A percentile compares a stretch with the other conserved stretches of the same genome.
Conservation (phyloP, 53 echinoderm and acorn worm genomes). For the Hippasteria phrygiana region DNA sequence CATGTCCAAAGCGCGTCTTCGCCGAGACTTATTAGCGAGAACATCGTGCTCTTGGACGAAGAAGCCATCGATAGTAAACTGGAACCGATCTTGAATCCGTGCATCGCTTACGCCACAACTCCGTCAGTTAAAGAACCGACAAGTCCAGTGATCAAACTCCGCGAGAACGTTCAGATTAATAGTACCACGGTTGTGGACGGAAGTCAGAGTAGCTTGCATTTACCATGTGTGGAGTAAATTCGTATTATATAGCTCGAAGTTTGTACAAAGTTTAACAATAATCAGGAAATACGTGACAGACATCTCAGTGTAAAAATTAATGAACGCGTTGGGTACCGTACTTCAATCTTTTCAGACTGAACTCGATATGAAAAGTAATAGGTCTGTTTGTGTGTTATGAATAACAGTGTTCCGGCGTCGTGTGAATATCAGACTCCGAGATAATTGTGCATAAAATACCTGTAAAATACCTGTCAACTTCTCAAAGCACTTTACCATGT, state of each 20-base stretch:
- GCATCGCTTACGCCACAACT: not conserved
- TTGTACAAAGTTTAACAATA: not conserved
- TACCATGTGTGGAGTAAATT: slow-evolving; percentile 13
- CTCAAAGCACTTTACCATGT: too few species aligned
- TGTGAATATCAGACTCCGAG: too few species aligned
- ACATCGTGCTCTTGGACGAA: not conserved
- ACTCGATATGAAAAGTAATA: too few species aligned
- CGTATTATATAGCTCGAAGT: too few species aligned
- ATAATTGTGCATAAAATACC: too few species aligned
- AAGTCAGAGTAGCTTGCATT: not conserved
- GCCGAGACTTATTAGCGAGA: not conserved
- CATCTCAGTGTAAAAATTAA: too few species aligned
- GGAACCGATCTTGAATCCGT: not conserved
- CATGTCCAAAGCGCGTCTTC: not conserved
- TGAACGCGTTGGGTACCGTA: too few species aligned
- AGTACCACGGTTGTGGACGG: not conserved
- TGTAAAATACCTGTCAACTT: too few species aligned
- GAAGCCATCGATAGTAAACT: not conserved
- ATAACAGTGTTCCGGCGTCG: too few species aligned
- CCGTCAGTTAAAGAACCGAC: not conserved
- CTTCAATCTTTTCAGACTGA: too few species aligned
- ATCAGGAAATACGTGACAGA: not conserved
- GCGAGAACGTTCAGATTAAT: not conserved
- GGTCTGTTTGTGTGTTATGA: too few species aligned
- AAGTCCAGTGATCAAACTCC: not conserved